Evolutionary conservation across 2,888 invertebrate species (phyloP).

Genomic region (Nemoura dubitans): DNA sequence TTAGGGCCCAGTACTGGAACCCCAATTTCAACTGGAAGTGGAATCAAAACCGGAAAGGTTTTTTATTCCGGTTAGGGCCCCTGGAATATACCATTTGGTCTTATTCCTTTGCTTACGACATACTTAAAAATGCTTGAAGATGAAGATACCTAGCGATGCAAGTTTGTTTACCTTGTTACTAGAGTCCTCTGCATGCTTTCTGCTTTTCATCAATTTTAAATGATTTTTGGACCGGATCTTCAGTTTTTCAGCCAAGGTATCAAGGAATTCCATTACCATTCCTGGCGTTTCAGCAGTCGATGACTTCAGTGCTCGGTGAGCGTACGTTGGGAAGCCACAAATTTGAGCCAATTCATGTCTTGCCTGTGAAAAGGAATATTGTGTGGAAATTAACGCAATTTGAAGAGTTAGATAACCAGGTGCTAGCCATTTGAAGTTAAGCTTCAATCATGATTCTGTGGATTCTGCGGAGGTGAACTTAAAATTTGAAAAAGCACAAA

Average conservation of each 20-base stretch:
- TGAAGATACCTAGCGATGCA: too few relatives aligned
- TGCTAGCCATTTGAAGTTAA: too few relatives aligned
- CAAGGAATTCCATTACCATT: slow-evolving; percentile 82
- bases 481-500: too few relatives aligned
- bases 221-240: slow-evolving; percentile 76
- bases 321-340: slow-evolving; percentile 90
- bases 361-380: slow-evolving; percentile 56
- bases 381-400: background rate
- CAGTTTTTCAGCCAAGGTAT: slow-evolving; percentile 76
- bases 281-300: slow-evolving; percentile 86
- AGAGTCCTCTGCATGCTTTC: slow-evolving; percentile 67
- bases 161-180: slow-evolving; percentile 55
- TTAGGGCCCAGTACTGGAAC: too few relatives aligned
- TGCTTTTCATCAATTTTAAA: slow-evolving; percentile 76
- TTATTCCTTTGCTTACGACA: too few relatives aligned
- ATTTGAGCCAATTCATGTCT: slow-evolving; percentile 82
- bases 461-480: background rate
- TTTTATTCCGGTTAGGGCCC: too few relatives aligned
- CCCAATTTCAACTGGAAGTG: too few relatives aligned
- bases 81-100: too few relatives aligned
- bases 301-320: slow-evolving; percentile 87
- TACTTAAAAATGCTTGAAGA: too few relatives aligned
- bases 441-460: background rate
- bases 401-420: too few relatives aligned
- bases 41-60: too few relatives aligned